Percentiles rank a stretch among this genome's conserved stretches.
Conservation (phyloP, 2,797 vertebrate genomes). For the Champsocephalus esox region DNA sequence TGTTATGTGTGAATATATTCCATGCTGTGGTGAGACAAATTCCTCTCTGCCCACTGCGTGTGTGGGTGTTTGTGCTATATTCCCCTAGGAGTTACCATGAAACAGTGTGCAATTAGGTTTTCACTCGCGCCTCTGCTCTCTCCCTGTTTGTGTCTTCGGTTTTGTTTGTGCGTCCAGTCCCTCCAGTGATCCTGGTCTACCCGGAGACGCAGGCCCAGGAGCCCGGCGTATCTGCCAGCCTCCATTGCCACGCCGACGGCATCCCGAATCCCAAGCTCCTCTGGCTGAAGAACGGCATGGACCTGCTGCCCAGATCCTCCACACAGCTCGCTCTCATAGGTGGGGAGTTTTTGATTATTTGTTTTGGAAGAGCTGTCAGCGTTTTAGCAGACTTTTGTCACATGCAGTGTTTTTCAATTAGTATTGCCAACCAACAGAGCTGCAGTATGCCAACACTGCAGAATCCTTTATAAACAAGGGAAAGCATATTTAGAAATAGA, state of each 20-base stretch:
- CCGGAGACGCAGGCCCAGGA: slow-evolving; percentile 97
- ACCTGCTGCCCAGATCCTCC: slow-evolving; percentile 87
- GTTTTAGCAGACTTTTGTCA: slow-evolving; percentile 15
- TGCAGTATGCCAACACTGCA: slow-evolving; percentile 13
- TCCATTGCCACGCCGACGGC: slow-evolving; percentile 94
- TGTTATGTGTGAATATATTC: slow-evolving; percentile 76
- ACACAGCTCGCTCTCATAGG: slow-evolving; percentile 93
- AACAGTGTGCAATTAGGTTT: slow-evolving; percentile 73
- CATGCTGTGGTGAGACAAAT: slow-evolving; percentile 68
- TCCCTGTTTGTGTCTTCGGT: slow-evolving; percentile 53
- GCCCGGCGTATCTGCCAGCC: slow-evolving; percentile 92
- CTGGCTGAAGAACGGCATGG: slow-evolving; percentile 97
- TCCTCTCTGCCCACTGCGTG: slow-evolving; percentile 51
- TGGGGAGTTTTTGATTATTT: slow-evolving; percentile 73
- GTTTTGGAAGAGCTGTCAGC: slow-evolving; percentile 16
- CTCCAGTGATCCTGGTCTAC: slow-evolving; percentile 96
- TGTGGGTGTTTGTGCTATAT: slow-evolving; percentile 62
- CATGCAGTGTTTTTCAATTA: slow-evolving; percentile 11
- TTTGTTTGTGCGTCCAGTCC: slow-evolving; percentile 84
- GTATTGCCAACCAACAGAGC: neutral
- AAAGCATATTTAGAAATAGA: neutral
- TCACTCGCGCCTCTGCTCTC: slow-evolving; percentile 49
- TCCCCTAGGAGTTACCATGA: slow-evolving; percentile 68
- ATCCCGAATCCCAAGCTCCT: slow-evolving; percentile 93
- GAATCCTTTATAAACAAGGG: slow-evolving; percentile 1